Percentiles rank a stretch among this genome's conserved stretches.
Evolutionary conservation across 2,888 invertebrate genomes (phyloP).

Genomic region (Chrysopilus asiliformis): DNA sequence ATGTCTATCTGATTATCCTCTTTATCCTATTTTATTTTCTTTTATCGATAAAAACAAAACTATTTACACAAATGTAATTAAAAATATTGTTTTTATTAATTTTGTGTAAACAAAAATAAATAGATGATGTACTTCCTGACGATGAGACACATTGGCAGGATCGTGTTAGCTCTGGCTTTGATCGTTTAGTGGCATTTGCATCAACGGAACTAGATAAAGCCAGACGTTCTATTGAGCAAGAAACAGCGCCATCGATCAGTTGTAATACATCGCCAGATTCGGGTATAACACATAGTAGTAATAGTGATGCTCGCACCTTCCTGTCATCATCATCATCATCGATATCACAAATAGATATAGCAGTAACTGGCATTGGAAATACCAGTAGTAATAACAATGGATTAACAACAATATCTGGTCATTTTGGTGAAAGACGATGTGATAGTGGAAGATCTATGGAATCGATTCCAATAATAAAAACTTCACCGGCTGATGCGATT

Average conservation of each 20-base stretch:
- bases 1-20: background rate
- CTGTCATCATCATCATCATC: slow-evolving; percentile 38
- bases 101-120: slow-evolving; percentile 1
- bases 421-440: slow-evolving; percentile 22
- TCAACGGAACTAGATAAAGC: slow-evolving; percentile 82
- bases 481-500: slow-evolving; percentile 34
- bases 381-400: slow-evolving; percentile 2
- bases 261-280: slow-evolving; percentile 80
- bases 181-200: slow-evolving; percentile 84
- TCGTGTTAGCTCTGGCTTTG: slow-evolving; percentile 85
- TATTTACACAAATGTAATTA: too few relatives aligned
- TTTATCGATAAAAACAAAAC: slow-evolving; percentile 6
- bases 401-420: slow-evolving; percentile 29
- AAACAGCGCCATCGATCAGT: slow-evolving; percentile 38
- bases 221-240: slow-evolving; percentile 67
- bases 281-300: slow-evolving; percentile 62
- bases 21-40: slow-evolving; percentile 7
- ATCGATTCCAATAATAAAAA: slow-evolving; percentile 34
- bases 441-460: slow-evolving; percentile 20
- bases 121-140: slow-evolving; percentile 43
- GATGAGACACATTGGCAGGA: slow-evolving; percentile 86
- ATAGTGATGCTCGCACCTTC: slow-evolving; percentile 31
- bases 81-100: too few relatives aligned
- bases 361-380: slow-evolving; percentile 19
- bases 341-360: slow-evolving; percentile 26